phyloP scores from a whole-genome alignment of 2,113 vertebrate species.

The Bos javanicus region DNA sequence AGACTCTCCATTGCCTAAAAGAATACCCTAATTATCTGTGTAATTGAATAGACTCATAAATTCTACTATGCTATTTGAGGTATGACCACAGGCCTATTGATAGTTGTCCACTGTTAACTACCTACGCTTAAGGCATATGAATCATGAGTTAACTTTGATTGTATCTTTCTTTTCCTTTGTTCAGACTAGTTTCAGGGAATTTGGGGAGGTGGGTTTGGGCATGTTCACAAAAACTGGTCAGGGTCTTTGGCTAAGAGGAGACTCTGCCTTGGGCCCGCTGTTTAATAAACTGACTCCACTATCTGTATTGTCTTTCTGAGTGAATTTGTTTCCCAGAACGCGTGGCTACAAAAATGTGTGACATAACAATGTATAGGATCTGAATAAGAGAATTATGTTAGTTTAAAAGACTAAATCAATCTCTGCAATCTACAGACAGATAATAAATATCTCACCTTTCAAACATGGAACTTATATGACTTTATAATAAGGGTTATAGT shows the following conservation, averaged over 20 bases:
- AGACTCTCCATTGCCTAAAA: not conserved
- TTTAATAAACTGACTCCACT: not conserved
- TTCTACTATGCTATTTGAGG: not conserved
- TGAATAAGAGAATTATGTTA: not conserved
- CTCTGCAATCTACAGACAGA: not conserved
- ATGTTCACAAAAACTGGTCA: not conserved
- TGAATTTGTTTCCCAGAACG: not conserved
- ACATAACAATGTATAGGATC: not conserved
- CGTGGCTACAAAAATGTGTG: not conserved
- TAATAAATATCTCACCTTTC: conserved; percentile 3
- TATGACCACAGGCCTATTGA: not conserved
- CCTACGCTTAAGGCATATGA: not conserved
- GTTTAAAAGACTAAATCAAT: conserved; percentile 19
- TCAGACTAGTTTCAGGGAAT: not conserved
- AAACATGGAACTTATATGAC: not conserved
- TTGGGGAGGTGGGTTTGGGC: not conserved
- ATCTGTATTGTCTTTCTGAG: not conserved
- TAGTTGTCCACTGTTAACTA: not conserved
- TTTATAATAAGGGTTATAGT: not conserved
- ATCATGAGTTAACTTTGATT: not conserved
- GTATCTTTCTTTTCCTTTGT: not conserved
- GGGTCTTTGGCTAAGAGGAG: not conserved
- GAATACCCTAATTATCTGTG: not conserved
- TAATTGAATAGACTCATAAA: not conserved
- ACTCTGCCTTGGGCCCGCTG: not conserved